phyloP scores from a whole-genome alignment of 2,797 vertebrate species.

The Sebastes taczanowskii region DNA sequence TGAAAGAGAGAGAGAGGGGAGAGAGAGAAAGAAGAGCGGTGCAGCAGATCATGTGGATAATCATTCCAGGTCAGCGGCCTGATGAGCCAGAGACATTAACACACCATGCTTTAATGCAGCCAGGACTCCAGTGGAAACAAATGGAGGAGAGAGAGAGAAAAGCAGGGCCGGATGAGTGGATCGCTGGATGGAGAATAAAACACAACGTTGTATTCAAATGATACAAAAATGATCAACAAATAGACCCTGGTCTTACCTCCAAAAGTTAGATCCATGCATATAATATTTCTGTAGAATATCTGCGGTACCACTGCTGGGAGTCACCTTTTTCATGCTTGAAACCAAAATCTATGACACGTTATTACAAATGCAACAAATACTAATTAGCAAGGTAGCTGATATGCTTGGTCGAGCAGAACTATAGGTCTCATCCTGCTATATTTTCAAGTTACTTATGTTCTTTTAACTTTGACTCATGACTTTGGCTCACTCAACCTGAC shows the following conservation, averaged over 20 bases:
- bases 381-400: neutral
- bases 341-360: neutral
- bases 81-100: conserved; percentile 57
- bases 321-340: neutral
- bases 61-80: conserved; percentile 64
- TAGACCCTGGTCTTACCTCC: neutral
- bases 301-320: neutral
- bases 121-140: conserved; percentile 14
- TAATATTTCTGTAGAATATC: neutral
- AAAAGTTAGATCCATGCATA: too few relatives aligned
- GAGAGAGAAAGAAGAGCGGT: neutral
- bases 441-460: neutral
- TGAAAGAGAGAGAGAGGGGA: neutral
- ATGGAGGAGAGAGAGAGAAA: conserved; percentile 1
- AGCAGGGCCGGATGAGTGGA: conserved; percentile 3
- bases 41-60: conserved; percentile 61
- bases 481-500: too few relatives aligned
- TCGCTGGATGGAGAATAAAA: neutral
- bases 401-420: neutral
- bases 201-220: neutral
- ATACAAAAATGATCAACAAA: neutral
- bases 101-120: conserved; percentile 35
- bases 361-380: neutral
- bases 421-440: neutral
- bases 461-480: neutral